These are phyloP conservation scores for Fringilla coelebs DNA, from an alignment of 2,797 vertebrate genomes.

Conservation along the genomic window DNA sequence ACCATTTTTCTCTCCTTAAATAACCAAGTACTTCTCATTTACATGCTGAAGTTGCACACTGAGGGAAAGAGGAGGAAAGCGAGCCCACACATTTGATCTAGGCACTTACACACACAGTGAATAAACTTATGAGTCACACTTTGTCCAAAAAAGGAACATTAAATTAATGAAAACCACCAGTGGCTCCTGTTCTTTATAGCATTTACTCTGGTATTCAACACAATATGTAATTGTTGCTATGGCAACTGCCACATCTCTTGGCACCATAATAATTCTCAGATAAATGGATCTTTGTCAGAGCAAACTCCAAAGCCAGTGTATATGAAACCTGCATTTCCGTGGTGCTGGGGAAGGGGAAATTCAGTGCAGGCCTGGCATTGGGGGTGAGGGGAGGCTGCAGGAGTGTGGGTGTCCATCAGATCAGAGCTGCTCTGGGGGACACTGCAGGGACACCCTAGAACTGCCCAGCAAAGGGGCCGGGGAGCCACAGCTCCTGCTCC, in stretches of 20 bases:
- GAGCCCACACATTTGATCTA: constrained; percentile 37
- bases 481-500: neutral
- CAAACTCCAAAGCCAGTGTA: neutral
- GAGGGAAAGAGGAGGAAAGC: constrained; percentile 17
- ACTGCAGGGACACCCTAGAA: neutral
- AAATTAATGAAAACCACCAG: constrained; percentile 41
- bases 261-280: constrained; percentile 38
- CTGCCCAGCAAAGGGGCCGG: neutral
- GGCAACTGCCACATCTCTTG: constrained; percentile 43
- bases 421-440: neutral
- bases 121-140: constrained; percentile 30
- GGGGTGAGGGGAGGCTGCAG: neutral
- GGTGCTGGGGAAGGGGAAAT: neutral
- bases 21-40: constrained; percentile 59
- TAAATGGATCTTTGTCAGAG: constrained; percentile 43
- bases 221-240: constrained; percentile 42
- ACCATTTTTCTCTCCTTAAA: constrained; percentile 62
- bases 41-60: constrained; percentile 13
- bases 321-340: constrained; percentile 20
- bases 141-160: neutral
- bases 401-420: fast-evolving
- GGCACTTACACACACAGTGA: neutral
- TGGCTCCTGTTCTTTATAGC: constrained; percentile 18
- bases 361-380: neutral
- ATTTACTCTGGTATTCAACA: constrained; percentile 52